Percentiles rank a stretch among this genome's conserved stretches.
Conservation (phyloP, 2,113 vertebrate genomes). For the Peromyscus leucopus region DNA sequence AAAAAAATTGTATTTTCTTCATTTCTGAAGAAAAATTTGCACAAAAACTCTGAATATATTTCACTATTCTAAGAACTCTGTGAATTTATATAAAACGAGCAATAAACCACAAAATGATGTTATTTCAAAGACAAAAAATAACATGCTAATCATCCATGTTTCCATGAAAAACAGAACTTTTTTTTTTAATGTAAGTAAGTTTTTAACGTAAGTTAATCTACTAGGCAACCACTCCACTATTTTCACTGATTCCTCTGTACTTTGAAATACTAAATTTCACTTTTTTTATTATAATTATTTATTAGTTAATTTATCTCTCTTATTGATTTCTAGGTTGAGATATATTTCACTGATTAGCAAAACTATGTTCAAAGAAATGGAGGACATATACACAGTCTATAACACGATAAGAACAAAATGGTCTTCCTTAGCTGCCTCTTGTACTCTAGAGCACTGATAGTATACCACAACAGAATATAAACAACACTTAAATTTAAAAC, state of each 20-base stretch:
- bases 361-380: slow-evolving; percentile 5
- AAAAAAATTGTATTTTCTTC: slow-evolving; percentile 37
- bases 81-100: slow-evolving; percentile 47
- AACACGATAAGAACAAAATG: slow-evolving; percentile 33
- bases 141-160: neutral
- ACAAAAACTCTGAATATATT: slow-evolving; percentile 51
- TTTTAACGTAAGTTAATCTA: neutral
- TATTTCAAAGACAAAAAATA: slow-evolving; percentile 9
- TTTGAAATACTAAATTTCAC: slow-evolving; percentile 23
- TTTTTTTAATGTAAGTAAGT: neutral
- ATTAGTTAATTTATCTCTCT: neutral
- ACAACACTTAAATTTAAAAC: neutral
- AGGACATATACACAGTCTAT: neutral
- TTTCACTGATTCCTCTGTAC: slow-evolving; percentile 23
- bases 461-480: neutral
- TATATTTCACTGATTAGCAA: slow-evolving; percentile 12
- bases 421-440: neutral
- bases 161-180: neutral
- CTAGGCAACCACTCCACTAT: neutral
- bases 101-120: slow-evolving; percentile 38
- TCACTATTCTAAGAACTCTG: slow-evolving; percentile 23
- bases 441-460: neutral
- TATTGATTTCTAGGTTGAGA: neutral
- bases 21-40: slow-evolving; percentile 29
- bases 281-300: neutral